Conservation (phyloP, 2,113 vertebrate species). For the Oxyruncus cristatus region DNA sequence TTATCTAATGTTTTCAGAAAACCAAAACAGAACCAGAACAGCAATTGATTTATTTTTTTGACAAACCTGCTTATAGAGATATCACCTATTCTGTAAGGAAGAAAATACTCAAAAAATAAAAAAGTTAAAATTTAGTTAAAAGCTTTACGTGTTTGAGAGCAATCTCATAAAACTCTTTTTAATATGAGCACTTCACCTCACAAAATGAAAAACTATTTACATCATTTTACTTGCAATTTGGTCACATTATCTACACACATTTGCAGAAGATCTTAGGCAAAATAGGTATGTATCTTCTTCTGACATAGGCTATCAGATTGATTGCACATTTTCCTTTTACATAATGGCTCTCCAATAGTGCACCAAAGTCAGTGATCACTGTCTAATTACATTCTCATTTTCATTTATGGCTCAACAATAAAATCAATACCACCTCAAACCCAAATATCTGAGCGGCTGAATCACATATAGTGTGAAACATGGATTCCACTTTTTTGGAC, state of each 20-base stretch:
- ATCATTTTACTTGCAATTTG: conserved; percentile 64
- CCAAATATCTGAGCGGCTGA: conserved; percentile 45
- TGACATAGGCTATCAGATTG: conserved; percentile 47
- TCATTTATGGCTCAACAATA: conserved; percentile 78
- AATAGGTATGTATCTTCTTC: conserved; percentile 45
- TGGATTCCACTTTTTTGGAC: background rate
- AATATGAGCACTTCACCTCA: conserved; percentile 76
- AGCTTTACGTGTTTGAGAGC: conserved; percentile 62
- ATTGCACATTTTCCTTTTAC: conserved; percentile 64
- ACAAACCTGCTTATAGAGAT: conserved; percentile 39
- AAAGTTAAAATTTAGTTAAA: conserved; percentile 64
- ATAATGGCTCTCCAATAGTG: conserved; percentile 59
- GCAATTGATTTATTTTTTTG: background rate
- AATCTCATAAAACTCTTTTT: conserved; percentile 79
- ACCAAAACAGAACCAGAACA: conserved; percentile 38
- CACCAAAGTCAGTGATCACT: conserved; percentile 56
- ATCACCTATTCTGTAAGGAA: background rate
- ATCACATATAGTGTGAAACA: conserved; percentile 32
- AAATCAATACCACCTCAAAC: conserved; percentile 56
- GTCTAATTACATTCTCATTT: conserved; percentile 70
- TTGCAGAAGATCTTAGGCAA: conserved; percentile 55
- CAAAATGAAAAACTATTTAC: conserved; percentile 80
- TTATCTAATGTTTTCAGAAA: background rate
- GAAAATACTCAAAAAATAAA: conserved; percentile 59
- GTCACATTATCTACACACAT: conserved; percentile 68